phyloP scores from a whole-genome alignment of 1,140 invertebrate genomes.

The Monomorium pharaonis region DNA sequence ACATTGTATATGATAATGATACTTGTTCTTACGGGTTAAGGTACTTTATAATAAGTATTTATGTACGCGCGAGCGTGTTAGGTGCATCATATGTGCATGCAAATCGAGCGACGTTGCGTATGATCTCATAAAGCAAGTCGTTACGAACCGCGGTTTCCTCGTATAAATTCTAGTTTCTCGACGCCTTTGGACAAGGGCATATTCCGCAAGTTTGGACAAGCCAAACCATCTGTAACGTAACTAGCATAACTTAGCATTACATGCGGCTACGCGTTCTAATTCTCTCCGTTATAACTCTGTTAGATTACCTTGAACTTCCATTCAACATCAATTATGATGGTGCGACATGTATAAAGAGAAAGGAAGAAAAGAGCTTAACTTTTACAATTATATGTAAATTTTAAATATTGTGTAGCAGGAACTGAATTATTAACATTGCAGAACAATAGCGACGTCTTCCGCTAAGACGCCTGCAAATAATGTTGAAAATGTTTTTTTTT shows the following conservation, averaged over 20 bases:
- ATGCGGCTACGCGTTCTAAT: constrained; percentile 41
- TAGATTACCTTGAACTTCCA: constrained; percentile 38
- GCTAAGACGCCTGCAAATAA: not conserved
- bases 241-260: constrained; percentile 54
- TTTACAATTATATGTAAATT: constrained; percentile 12
- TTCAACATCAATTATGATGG: constrained; percentile 50
- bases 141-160: constrained; percentile 38
- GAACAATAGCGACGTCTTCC: not conserved
- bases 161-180: constrained; percentile 39
- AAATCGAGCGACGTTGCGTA: constrained; percentile 41
- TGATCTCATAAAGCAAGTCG: constrained; percentile 51
- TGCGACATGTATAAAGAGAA: constrained; percentile 3
- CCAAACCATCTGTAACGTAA: constrained; percentile 48
- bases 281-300: constrained; percentile 42
- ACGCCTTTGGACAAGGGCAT: constrained; percentile 40
- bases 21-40: not conserved
- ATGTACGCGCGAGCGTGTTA: not conserved
- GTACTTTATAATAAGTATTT: constrained; percentile 5
- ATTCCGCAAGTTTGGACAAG: constrained; percentile 54
- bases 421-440: not conserved
- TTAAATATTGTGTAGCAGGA: not conserved
- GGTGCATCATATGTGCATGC: constrained; percentile 32
- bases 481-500: not conserved
- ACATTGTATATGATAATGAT: not conserved
- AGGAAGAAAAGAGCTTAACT: not conserved